Conservation (phyloP, 1,140 invertebrate species). For the Elymnias hypermnestra region DNA sequence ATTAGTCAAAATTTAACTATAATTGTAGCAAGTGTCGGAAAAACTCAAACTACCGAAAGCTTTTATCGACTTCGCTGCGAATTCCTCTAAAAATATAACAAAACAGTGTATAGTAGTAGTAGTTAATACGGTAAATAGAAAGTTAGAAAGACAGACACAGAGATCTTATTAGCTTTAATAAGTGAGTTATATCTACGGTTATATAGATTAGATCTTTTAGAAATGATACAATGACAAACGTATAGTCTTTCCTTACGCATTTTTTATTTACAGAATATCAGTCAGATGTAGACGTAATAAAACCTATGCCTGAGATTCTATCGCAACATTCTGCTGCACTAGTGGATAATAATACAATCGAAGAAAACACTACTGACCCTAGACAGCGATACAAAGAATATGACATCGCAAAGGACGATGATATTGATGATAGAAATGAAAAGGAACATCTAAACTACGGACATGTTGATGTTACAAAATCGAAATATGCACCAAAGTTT, state of each 20-base stretch:
- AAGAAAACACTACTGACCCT: constrained; percentile 45
- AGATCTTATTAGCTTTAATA: too few relatives aligned
- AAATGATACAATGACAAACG: not conserved
- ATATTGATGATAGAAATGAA: constrained; percentile 55
- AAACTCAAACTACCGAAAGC: too few relatives aligned
- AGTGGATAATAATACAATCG: constrained; percentile 50
- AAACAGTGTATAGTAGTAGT: too few relatives aligned
- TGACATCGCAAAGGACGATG: constrained; percentile 49
- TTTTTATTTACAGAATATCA: constrained; percentile 55
- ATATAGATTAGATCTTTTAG: too few relatives aligned
- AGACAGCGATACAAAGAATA: constrained; percentile 41
- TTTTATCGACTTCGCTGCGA: too few relatives aligned
- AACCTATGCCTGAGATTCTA: constrained; percentile 39
- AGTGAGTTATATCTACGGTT: too few relatives aligned
- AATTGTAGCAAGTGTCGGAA: too few relatives aligned
- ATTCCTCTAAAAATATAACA: too few relatives aligned
- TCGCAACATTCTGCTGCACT: constrained; percentile 44
- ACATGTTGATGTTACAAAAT: constrained; percentile 50
- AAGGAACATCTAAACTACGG: constrained; percentile 57
- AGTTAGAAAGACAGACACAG: too few relatives aligned
- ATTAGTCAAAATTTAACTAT: too few relatives aligned
- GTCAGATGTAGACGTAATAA: constrained; percentile 48
- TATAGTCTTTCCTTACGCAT: not conserved
- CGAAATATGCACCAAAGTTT: constrained; percentile 56
- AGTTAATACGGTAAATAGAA: too few relatives aligned